A percentile compares a stretch with the other conserved stretches of the same genome.
Evolutionary conservation across 2,113 vertebrate genomes (phyloP).

Genomic region (Falcunculus frontatus): DNA sequence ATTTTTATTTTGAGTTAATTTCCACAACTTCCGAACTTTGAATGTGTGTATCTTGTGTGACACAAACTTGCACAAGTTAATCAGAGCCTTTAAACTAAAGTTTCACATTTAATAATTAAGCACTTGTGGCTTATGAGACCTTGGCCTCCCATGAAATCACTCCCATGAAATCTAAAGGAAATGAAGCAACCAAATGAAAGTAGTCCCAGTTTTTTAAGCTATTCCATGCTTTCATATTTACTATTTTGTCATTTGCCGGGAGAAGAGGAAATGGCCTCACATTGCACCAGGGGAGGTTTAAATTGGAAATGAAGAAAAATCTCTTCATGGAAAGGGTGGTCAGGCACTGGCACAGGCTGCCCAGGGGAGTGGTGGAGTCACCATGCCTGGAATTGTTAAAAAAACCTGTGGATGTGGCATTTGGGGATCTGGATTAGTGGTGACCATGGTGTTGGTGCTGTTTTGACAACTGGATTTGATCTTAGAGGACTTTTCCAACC

Average conservation of each 20-base stretch:
- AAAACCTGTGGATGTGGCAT: background rate
- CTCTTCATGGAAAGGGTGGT: background rate
- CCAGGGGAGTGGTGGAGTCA: background rate
- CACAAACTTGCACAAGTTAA: background rate
- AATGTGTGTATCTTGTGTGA: background rate
- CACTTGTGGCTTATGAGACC: background rate
- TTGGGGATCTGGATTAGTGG: too few species aligned
- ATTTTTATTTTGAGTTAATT: background rate
- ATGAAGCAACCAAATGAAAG: background rate
- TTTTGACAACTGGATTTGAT: background rate
- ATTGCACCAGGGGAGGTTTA: background rate
- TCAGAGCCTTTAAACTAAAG: background rate
- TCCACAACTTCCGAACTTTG: background rate
- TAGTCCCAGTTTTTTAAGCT: background rate
- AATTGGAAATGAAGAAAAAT: background rate
- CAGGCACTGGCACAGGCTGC: background rate
- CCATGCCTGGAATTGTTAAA: background rate
- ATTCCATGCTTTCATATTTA: background rate
- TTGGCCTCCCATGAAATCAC: background rate
- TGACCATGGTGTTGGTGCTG: background rate
- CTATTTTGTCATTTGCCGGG: background rate
- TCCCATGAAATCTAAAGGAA: background rate
- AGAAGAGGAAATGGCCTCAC: background rate
- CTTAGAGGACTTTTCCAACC: background rate
- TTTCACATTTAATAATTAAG: background rate